Percentiles rank a stretch among this genome's conserved stretches.
phyloP scores from a whole-genome alignment of 2,888 invertebrate genomes.

The Eupithecia pulchellata region DNA sequence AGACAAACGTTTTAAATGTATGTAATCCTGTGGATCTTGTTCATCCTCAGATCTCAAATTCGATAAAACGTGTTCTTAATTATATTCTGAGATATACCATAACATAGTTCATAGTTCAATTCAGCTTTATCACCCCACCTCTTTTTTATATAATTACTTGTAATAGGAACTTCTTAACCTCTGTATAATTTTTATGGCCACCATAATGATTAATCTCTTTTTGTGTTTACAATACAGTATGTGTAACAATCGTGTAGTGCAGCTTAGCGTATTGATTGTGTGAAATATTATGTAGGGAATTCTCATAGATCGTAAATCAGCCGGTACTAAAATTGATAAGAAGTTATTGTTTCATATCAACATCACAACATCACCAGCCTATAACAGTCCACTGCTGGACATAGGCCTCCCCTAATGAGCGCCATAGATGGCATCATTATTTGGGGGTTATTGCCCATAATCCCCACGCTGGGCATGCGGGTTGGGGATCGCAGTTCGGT shows the following conservation, averaged over 20 bases:
- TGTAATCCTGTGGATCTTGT: neutral
- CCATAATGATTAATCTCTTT: slow-evolving; percentile 16
- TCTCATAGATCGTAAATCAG: slow-evolving; percentile 46
- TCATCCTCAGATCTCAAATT: neutral
- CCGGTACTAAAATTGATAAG: slow-evolving; percentile 63
- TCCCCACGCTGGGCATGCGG: too few relatives aligned
- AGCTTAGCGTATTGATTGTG: slow-evolving; percentile 7
- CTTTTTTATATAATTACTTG: neutral
- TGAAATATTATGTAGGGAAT: slow-evolving; percentile 41
- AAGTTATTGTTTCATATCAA: slow-evolving; percentile 58
- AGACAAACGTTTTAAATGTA: neutral
- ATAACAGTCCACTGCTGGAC: too few relatives aligned
- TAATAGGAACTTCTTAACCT: neutral
- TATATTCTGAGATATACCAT: neutral
- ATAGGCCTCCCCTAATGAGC: too few relatives aligned
- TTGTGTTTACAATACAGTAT: slow-evolving; percentile 39
- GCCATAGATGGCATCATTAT: too few relatives aligned
- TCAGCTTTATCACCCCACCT: neutral
- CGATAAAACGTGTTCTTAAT: neutral
- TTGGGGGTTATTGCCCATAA: too few relatives aligned
- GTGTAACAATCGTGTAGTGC: slow-evolving; percentile 7
- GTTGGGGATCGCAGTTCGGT: too few relatives aligned
- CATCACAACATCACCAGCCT: too few relatives aligned
- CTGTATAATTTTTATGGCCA: neutral
- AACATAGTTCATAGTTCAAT: neutral